These are phyloP conservation scores for Pseudorhombus dupliciocellatus DNA, from an alignment of 2,113 vertebrate genomes.

Conservation along the genomic window DNA sequence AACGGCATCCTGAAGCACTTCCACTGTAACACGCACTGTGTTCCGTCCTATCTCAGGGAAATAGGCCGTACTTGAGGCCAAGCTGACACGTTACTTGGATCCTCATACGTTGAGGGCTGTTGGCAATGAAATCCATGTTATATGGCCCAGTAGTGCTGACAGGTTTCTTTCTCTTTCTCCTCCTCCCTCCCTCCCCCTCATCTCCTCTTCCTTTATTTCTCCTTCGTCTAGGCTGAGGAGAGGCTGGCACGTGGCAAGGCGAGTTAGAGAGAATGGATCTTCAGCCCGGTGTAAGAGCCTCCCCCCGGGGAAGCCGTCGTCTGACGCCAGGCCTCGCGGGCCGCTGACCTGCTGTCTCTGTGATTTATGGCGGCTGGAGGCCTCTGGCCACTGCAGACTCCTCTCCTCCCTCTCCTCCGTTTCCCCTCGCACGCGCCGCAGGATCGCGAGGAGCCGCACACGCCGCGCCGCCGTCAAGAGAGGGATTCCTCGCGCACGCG, in stretches of 20 bases:
- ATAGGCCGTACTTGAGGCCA: conserved; percentile 47
- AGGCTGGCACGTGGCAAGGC: conserved; percentile 60
- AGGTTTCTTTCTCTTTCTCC: conserved; percentile 66
- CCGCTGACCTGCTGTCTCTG: conserved; percentile 70
- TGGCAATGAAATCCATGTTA: conserved; percentile 75
- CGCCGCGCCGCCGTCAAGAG: conserved; percentile 48
- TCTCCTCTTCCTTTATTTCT: conserved; percentile 57
- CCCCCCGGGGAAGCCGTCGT: conserved; percentile 66
- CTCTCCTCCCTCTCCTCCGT: conserved; percentile 59
- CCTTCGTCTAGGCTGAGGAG: conserved; percentile 67
- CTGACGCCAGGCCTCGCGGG: conserved; percentile 69
- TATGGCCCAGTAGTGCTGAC: conserved; percentile 81
- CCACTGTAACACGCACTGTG: conserved; percentile 46
- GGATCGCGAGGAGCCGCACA: conserved; percentile 3
- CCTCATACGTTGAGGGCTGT: conserved; percentile 59
- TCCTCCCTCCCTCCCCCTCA: conserved; percentile 11
- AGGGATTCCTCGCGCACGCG: conserved; percentile 49
- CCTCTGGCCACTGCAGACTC: conserved; percentile 70
- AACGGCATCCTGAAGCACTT: conserved; percentile 55
- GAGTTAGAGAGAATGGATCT: conserved; percentile 69
- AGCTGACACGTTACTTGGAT: conserved; percentile 74
- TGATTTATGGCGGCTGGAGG: conserved; percentile 80
- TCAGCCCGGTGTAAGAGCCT: conserved; percentile 57
- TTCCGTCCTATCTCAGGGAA: conserved; percentile 56
- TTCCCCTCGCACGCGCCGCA: conserved; percentile 24